phyloP scores from a whole-genome alignment of 2,797 vertebrate genomes.

The Ciconia nigra region DNA sequence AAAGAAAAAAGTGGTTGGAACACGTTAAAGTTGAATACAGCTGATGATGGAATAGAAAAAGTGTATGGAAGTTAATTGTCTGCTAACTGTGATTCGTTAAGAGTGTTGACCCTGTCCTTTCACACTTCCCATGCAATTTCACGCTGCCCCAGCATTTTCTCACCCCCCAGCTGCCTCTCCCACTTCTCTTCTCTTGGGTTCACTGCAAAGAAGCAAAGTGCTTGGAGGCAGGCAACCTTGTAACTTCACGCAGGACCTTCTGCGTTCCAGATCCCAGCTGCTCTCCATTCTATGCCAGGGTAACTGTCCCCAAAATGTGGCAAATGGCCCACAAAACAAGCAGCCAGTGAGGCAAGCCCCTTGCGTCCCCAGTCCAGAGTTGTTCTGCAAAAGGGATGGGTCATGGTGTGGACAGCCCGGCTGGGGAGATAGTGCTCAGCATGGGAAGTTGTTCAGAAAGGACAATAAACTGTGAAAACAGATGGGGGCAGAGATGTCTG shows the following conservation, averaged over 20 bases:
- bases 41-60: neutral
- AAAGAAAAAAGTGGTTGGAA: neutral
- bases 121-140: neutral
- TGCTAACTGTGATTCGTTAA: neutral
- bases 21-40: accelerated
- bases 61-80: neutral
- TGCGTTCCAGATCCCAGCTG: neutral
- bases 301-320: neutral
- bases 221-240: neutral
- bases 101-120: neutral
- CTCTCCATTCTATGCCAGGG: accelerated
- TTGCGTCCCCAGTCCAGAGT: accelerated
- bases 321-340: neutral
- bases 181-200: neutral
- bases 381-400: neutral
- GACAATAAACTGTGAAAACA: neutral
- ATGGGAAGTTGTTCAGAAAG: neutral
- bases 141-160: neutral
- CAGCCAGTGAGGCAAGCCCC: neutral
- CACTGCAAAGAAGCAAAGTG: neutral
- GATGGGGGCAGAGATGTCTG: neutral
- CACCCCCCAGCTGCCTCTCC: neutral
- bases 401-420: neutral
- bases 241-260: neutral
- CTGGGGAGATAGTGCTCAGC: neutral